These are phyloP conservation scores for Phenganax stokvisi DNA, from an alignment of 92 coral and sea anemone species.

Conservation along the genomic window DNA sequence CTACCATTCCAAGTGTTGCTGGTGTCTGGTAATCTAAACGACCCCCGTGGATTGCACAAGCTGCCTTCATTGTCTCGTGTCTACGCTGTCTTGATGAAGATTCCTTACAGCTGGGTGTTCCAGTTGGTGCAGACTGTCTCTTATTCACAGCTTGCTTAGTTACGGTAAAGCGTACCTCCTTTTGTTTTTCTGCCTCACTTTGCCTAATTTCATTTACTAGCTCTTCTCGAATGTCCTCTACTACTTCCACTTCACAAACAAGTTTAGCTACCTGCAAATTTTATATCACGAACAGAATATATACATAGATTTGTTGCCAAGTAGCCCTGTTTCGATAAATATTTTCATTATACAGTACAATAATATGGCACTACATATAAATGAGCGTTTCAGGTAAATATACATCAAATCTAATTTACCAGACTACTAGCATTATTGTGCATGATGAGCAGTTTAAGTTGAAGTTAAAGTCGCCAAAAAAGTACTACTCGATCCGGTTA, in stretches of 20 bases:
- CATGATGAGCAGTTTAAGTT: no score
- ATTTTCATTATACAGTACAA: no score
- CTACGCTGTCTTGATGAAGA: not conserved
- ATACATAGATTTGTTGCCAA: not conserved
- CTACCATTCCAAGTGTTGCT: not conserved
- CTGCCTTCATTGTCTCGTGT: not conserved
- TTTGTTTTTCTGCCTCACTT: not conserved
- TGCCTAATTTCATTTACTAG: not conserved
- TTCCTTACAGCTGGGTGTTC: not conserved
- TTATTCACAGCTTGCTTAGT: not conserved
- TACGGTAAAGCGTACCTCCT: not conserved
- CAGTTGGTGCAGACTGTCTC: not conserved
- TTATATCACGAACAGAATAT: not conserved
- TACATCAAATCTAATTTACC: no score
- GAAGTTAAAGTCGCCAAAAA: no score
- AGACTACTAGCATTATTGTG: no score
- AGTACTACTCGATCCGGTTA: no score
- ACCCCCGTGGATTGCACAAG: not conserved
- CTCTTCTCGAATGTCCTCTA: not conserved
- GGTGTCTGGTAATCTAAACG: not conserved
- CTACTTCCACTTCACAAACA: not conserved
- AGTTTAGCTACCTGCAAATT: slow-evolving; percentile 5
- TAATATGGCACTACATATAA: no score
- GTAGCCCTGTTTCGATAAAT: not conserved
- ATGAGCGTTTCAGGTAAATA: not conserved